These are phyloP conservation scores for Drosophila tropicalis DNA, from an alignment of 1,140 invertebrate species.

Conservation along the genomic window DNA sequence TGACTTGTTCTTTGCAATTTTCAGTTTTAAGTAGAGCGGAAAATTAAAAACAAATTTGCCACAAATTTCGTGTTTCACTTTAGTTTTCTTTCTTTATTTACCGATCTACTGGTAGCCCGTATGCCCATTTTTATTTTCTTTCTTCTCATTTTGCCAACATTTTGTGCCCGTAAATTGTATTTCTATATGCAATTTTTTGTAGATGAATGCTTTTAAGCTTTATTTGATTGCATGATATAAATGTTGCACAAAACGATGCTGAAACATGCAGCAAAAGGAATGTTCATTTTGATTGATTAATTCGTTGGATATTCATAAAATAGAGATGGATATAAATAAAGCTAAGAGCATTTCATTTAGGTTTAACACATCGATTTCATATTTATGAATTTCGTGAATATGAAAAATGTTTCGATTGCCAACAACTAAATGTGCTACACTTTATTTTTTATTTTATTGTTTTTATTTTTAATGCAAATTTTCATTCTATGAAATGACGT, in stretches of 20 bases:
- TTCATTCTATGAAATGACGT: no score
- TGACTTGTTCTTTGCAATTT: conserved; percentile 51
- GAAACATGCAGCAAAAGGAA: not conserved
- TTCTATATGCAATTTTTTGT: conserved; percentile 19
- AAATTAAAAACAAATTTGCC: conserved; percentile 79
- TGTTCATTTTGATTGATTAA: conserved; percentile 13
- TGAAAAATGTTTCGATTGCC: no score
- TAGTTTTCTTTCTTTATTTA: conserved; percentile 11
- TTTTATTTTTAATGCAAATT: not conserved
- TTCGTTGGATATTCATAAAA: conserved; percentile 7
- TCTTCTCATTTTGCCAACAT: not conserved
- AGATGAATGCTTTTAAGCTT: not conserved
- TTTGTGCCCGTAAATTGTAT: conserved; percentile 53
- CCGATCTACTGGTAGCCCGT: not conserved
- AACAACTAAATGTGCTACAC: no score
- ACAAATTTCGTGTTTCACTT: conserved; percentile 59
- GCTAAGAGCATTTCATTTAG: conserved; percentile 4
- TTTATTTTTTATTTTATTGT: no score
- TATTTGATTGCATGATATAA: conserved; percentile 2
- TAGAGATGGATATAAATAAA: not conserved
- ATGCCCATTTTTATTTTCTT: conserved; percentile 25
- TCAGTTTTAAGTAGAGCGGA: conserved; percentile 75
- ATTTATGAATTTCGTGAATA: not conserved
- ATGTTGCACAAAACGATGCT: not conserved
- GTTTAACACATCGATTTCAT: conserved; percentile 4